Conservation (phyloP, 23 tunicate species). For the Phallusia fumigata region DNA sequence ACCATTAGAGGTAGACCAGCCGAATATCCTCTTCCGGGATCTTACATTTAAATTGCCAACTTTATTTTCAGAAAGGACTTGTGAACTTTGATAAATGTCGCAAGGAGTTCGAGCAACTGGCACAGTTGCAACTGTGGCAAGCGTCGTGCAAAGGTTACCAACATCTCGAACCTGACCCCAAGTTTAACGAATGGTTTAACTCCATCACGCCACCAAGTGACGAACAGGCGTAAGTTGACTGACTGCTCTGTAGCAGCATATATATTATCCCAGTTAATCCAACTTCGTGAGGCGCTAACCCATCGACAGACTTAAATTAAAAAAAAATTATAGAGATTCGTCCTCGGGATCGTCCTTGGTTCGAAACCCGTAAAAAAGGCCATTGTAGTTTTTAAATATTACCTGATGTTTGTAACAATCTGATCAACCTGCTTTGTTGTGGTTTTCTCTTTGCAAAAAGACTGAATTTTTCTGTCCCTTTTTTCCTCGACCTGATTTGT, state of each 20-base stretch:
- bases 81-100: slow-evolving; percentile 93
- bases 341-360: no score
- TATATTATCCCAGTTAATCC: no score
- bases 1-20: background rate
- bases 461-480: background rate
- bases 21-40: no score
- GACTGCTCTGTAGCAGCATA: no score
- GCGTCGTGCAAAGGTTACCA: slow-evolving; percentile 76
- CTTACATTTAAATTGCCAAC: background rate
- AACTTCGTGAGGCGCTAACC: no score
- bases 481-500: no score
- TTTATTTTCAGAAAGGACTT: slow-evolving; percentile 44
- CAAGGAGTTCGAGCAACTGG: slow-evolving; percentile 87
- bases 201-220: slow-evolving; percentile 64
- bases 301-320: no score
- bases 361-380: no score
- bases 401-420: no score
- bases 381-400: no score
- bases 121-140: slow-evolving; percentile 93
- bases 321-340: no score
- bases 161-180: slow-evolving; percentile 34
- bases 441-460: background rate
- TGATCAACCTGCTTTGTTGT: no score
- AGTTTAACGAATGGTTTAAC: slow-evolving; percentile 57
- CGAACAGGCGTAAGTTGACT: slow-evolving; percentile 66